Percentiles rank a stretch among this genome's conserved stretches.
These are phyloP conservation scores for Sorex araneus DNA, from an alignment of 2,113 vertebrate genomes.

Conservation along the genomic window DNA sequence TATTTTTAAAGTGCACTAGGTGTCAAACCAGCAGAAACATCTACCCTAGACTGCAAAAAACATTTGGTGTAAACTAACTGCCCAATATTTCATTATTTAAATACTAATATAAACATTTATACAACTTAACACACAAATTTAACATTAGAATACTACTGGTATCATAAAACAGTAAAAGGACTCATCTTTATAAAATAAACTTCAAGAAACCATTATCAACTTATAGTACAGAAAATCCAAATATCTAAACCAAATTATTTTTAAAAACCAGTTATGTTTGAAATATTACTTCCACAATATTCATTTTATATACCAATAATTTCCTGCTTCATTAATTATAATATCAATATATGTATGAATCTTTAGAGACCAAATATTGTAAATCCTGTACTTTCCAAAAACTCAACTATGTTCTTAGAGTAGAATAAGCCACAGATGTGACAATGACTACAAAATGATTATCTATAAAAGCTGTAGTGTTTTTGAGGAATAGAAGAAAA, in stretches of 20 bases:
- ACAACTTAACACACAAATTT: slow-evolving; percentile 71
- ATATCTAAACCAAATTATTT: slow-evolving; percentile 81
- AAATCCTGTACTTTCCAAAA: slow-evolving; percentile 81
- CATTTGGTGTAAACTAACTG: slow-evolving; percentile 66
- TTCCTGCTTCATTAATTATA: slow-evolving; percentile 72
- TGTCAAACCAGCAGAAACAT: slow-evolving; percentile 74
- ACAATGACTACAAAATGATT: slow-evolving; percentile 72
- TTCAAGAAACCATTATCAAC: slow-evolving; percentile 85
- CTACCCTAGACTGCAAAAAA: slow-evolving; percentile 72
- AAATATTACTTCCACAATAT: slow-evolving; percentile 80
- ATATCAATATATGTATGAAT: slow-evolving; percentile 43
- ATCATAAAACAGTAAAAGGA: slow-evolving; percentile 83
- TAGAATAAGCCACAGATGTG: slow-evolving; percentile 75
- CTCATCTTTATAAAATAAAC: slow-evolving; percentile 81
- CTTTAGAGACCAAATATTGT: slow-evolving; percentile 81
- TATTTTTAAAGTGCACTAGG: slow-evolving; percentile 65
- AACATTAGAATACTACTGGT: slow-evolving; percentile 79
- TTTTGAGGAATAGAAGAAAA: slow-evolving; percentile 50
- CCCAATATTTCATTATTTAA: slow-evolving; percentile 83
- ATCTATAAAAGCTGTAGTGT: slow-evolving; percentile 53
- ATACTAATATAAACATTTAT: slow-evolving; percentile 71
- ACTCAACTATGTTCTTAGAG: slow-evolving; percentile 81
- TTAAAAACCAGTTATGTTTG: slow-evolving; percentile 69
- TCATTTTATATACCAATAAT: slow-evolving; percentile 75
- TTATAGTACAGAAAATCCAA: slow-evolving; percentile 71